Evolutionary conservation across 1,140 invertebrate genomes (phyloP).

Genomic region (Brachionus angularis): DNA sequence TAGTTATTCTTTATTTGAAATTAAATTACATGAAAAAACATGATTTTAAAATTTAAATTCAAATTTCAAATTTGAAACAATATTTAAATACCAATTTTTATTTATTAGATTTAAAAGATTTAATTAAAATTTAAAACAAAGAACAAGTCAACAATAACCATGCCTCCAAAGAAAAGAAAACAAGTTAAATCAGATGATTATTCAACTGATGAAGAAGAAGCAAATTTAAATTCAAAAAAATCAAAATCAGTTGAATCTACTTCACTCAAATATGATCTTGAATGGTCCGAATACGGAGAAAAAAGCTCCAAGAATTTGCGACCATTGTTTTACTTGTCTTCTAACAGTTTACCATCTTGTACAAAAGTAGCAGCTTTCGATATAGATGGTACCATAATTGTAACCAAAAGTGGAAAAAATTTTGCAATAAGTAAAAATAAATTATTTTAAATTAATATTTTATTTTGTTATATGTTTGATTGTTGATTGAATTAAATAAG

Average conservation of each 20-base stretch:
- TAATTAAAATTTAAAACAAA: too few relatives aligned
- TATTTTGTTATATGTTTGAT: neutral
- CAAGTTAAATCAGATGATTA: neutral
- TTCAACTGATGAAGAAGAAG: neutral
- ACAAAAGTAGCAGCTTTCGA: conserved; percentile 51
- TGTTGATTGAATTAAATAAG: too few relatives aligned
- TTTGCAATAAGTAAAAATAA: too few relatives aligned
- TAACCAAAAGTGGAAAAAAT: conserved; percentile 51
- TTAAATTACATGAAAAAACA: too few relatives aligned
- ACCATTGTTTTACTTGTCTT: conserved; percentile 41
- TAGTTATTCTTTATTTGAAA: too few relatives aligned
- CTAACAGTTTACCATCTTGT: conserved; percentile 47
- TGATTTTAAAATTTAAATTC: too few relatives aligned
- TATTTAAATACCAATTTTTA: too few relatives aligned
- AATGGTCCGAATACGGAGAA: conserved; percentile 33
- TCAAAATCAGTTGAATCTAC: neutral
- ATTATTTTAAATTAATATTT: conserved; percentile 47
- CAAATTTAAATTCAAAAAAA: neutral
- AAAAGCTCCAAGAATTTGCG: neutral
- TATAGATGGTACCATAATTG: conserved; percentile 54
- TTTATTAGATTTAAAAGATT: too few relatives aligned
- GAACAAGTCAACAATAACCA: too few relatives aligned
- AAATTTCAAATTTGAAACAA: too few relatives aligned
- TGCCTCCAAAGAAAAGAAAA: conserved; percentile 39
- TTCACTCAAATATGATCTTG: conserved; percentile 10